phyloP scores from a whole-genome alignment of 2,797 vertebrate species.

The Apogon talboti region DNA sequence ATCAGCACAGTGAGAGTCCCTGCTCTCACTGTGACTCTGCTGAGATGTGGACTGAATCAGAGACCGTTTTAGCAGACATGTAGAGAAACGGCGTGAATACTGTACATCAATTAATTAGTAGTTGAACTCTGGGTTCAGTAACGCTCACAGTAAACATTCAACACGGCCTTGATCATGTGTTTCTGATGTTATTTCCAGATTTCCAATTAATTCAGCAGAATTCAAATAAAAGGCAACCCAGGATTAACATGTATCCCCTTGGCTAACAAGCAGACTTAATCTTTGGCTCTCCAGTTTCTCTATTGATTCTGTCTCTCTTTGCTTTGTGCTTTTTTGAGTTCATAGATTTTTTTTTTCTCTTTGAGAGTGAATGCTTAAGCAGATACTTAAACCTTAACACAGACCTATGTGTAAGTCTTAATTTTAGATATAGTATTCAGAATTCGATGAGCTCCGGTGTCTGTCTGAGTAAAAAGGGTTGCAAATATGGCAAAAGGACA shows the following conservation, averaged over 20 bases:
- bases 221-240: conserved; percentile 33
- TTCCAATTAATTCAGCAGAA: conserved; percentile 38
- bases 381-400: too few species aligned
- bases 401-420: too few species aligned
- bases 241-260: conserved; percentile 43
- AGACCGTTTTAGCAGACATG: conserved; percentile 14
- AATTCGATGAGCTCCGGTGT: too few species aligned
- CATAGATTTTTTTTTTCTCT: conserved; percentile 4
- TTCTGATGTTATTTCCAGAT: conserved; percentile 38
- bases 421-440: too few species aligned
- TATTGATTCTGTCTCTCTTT: conserved; percentile 11
- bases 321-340: conserved; percentile 4
- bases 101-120: conserved; percentile 10
- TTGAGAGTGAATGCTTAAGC: neutral
- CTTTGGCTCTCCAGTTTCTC: conserved; percentile 20
- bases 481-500: too few species aligned
- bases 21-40: conserved; percentile 27
- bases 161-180: conserved; percentile 24
- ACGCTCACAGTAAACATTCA: conserved; percentile 32
- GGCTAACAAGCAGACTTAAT: conserved; percentile 38
- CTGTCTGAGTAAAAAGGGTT: too few species aligned
- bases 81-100: conserved; percentile 14
- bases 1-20: conserved; percentile 36
- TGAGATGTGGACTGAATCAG: conserved; percentile 19
- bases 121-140: conserved; percentile 16